Percentiles rank a stretch among this genome's conserved stretches.
phyloP scores from a whole-genome alignment of 2,113 vertebrate genomes.

The Sinosuthora webbiana region DNA sequence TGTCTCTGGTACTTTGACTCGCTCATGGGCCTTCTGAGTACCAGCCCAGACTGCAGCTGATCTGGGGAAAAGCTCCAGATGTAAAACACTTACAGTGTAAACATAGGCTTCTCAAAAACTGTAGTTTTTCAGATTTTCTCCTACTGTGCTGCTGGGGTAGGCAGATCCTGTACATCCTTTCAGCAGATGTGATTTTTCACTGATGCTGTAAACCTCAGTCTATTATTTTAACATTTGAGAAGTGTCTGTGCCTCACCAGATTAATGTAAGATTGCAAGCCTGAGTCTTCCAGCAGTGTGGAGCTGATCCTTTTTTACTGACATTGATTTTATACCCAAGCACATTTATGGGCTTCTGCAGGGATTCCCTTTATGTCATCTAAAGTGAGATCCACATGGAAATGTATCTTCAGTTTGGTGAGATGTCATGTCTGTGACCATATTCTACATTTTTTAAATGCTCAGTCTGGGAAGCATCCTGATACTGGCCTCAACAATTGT shows the following conservation, averaged over 20 bases:
- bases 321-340: neutral
- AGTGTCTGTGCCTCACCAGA: neutral
- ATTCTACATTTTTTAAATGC: neutral
- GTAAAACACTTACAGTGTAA: neutral
- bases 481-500: neutral
- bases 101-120: neutral
- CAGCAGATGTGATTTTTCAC: neutral
- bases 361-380: neutral
- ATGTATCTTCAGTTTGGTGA: neutral
- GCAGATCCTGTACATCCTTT: neutral
- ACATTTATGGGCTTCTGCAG: neutral
- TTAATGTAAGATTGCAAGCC: neutral
- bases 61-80: neutral
- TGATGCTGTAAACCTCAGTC: neutral
- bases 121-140: neutral
- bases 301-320: neutral
- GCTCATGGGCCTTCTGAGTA: neutral
- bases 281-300: neutral
- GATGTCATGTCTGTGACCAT: neutral
- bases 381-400: neutral
- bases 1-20: neutral
- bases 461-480: neutral
- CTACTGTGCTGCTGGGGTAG: neutral
- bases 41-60: neutral
- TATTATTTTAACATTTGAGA: neutral